Percentiles rank a stretch among this genome's conserved stretches.
Conservation (phyloP, 1,140 invertebrate genomes). For the Bombus fervidus region DNA sequence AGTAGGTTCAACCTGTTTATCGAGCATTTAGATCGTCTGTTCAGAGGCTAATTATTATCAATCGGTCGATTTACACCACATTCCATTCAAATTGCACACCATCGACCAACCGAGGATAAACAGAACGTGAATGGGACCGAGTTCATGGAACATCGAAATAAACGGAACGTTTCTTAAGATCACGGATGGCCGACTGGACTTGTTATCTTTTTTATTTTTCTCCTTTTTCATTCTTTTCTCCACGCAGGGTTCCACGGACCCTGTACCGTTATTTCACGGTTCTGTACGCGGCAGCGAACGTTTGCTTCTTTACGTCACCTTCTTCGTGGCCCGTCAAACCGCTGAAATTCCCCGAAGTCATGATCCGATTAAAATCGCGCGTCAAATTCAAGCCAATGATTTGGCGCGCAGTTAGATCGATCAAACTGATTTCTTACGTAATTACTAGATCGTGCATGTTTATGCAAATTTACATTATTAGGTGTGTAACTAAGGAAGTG, state of each 20-base stretch:
- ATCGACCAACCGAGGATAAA: not conserved
- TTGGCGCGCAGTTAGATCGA: not conserved
- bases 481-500: not conserved
- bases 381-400: not conserved
- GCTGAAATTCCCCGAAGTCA: constrained; percentile 16
- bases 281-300: constrained; percentile 31
- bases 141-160: constrained; percentile 8
- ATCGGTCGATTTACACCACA: not conserved
- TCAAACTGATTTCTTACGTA: not conserved
- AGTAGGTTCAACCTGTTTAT: not conserved
- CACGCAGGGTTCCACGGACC: constrained; percentile 27
- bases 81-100: constrained; percentile 6
- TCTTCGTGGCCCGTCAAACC: not conserved
- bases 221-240: not conserved
- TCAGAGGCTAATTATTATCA: not conserved
- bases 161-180: constrained; percentile 43
- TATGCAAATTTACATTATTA: not conserved
- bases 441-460: not conserved
- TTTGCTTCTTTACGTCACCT: constrained; percentile 22
- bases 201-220: not conserved
- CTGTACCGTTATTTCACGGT: constrained; percentile 60
- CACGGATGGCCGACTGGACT: constrained; percentile 35
- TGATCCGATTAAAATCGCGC: constrained; percentile 15
- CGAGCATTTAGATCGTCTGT: not conserved
- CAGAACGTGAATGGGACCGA: constrained; percentile 31